A percentile compares a stretch with the other conserved stretches of the same genome.
phyloP scores from a whole-genome alignment of 2,888 invertebrate genomes.

The Smittia aterrima region DNA sequence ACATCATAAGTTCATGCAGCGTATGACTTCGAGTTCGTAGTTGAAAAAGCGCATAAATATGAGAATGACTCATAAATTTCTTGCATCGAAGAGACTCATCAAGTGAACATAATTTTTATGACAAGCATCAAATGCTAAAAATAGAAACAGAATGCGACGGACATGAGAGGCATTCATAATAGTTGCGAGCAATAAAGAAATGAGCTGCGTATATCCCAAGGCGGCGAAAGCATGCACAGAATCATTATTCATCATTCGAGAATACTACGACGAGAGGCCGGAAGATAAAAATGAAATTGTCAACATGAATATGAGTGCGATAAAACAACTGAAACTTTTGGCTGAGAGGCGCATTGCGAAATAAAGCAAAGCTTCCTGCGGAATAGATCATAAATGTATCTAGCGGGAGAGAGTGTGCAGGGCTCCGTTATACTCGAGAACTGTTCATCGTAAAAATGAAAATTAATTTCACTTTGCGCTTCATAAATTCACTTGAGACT shows the following conservation, averaged over 20 bases:
- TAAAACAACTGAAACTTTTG: constrained; percentile 13
- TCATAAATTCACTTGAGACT: not conserved
- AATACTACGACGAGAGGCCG: too few relatives aligned
- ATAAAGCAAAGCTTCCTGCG: not conserved
- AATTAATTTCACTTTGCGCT: constrained; percentile 20
- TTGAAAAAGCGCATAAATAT: not conserved
- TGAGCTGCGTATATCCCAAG: not conserved
- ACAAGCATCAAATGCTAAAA: not conserved
- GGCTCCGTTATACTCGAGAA: not conserved
- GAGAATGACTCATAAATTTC: not conserved
- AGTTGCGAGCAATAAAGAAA: not conserved
- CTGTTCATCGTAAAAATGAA: constrained; percentile 4
- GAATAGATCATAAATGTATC: not conserved
- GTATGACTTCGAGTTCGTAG: not conserved
- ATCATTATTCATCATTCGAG: constrained; percentile 1
- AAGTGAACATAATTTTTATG: constrained; percentile 6
- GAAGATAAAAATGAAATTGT: constrained; percentile 23
- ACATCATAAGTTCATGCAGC: not conserved
- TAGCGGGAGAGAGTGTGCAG: not conserved
- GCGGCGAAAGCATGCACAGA: not conserved
- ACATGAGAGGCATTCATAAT: not conserved
- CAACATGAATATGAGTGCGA: constrained; percentile 14
- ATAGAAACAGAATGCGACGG: not conserved
- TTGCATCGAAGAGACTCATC: not conserved
- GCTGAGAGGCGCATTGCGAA: not conserved